Conservation (phyloP, 1,140 invertebrate species). For the Euura lappo region DNA sequence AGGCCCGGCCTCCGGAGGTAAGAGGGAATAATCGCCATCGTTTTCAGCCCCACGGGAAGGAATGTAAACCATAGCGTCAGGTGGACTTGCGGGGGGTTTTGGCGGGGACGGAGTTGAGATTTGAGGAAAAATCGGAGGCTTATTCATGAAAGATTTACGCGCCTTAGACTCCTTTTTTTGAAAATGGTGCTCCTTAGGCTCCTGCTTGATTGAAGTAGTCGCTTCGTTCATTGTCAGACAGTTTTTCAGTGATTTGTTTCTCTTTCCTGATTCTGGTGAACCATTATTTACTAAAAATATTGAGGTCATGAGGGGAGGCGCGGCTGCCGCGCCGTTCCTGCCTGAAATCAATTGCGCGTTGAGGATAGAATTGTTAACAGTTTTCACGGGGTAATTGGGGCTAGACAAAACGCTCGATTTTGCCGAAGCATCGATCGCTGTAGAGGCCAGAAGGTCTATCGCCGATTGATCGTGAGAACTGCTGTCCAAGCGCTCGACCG, state of each 20-base stretch:
- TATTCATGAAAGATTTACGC: conserved; percentile 48
- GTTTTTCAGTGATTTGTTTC: not conserved
- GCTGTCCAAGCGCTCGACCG: conserved; percentile 6
- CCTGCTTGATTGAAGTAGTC: not conserved
- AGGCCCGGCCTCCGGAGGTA: conserved; percentile 59
- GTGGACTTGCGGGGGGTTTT: conserved; percentile 19
- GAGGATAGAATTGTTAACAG: not conserved
- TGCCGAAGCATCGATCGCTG: not conserved
- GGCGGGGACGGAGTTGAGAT: conserved; percentile 21
- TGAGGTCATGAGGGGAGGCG: not conserved
- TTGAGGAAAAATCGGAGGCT: conserved; percentile 32
- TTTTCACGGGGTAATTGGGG: not conserved
- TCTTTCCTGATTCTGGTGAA: not conserved
- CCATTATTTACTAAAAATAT: not conserved
- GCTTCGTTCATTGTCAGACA: not conserved
- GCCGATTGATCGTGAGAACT: conserved; percentile 9
- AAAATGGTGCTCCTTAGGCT: not conserved
- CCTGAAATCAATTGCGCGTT: not conserved
- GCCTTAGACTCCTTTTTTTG: conserved; percentile 43
- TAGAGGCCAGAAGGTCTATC: conserved; percentile 14
- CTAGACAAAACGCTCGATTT: not conserved
- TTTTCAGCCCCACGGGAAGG: conserved; percentile 30
- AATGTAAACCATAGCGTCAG: conserved; percentile 40
- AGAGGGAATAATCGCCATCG: conserved; percentile 37
- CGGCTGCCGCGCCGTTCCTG: not conserved